Percentiles rank a stretch among this genome's conserved stretches.
Conservation (phyloP, 2,113 vertebrate species). For the Hippocampus zosterae region DNA sequence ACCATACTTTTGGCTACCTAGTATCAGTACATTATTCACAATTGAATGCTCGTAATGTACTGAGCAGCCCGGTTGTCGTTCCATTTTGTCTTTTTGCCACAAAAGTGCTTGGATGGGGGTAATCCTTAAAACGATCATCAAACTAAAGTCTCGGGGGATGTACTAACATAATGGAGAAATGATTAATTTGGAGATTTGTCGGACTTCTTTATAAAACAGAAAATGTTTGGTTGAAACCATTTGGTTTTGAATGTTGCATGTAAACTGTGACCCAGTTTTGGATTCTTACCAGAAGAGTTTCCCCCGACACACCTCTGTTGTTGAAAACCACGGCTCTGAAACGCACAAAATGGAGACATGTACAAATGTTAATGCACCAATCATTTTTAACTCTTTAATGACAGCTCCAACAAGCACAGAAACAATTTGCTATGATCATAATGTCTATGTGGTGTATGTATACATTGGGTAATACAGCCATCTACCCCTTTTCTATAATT, state of each 20-base stretch:
- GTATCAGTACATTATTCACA: too few species aligned
- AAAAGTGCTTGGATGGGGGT: too few species aligned
- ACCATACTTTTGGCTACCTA: neutral
- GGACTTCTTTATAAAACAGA: neutral
- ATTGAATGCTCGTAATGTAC: too few species aligned
- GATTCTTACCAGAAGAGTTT: constrained; percentile 89
- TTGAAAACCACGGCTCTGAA: constrained; percentile 93
- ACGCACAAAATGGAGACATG: constrained; percentile 37
- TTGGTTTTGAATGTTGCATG: neutral
- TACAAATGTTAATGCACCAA: neutral
- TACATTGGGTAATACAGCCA: too few species aligned
- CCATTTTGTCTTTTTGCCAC: too few species aligned
- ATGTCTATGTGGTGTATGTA: too few species aligned
- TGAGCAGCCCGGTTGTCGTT: too few species aligned
- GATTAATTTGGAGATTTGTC: too few species aligned
- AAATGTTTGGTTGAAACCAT: neutral
- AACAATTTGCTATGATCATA: neutral
- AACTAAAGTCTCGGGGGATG: too few species aligned
- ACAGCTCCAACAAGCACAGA: neutral
- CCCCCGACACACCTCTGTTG: constrained; percentile 81
- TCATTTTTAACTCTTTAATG: neutral
- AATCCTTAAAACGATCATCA: too few species aligned
- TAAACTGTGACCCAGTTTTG: neutral
- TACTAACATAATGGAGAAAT: too few species aligned
- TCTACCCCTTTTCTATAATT: neutral